Conservation (phyloP, 2,797 vertebrate genomes). For the Trematomus bernacchii region DNA sequence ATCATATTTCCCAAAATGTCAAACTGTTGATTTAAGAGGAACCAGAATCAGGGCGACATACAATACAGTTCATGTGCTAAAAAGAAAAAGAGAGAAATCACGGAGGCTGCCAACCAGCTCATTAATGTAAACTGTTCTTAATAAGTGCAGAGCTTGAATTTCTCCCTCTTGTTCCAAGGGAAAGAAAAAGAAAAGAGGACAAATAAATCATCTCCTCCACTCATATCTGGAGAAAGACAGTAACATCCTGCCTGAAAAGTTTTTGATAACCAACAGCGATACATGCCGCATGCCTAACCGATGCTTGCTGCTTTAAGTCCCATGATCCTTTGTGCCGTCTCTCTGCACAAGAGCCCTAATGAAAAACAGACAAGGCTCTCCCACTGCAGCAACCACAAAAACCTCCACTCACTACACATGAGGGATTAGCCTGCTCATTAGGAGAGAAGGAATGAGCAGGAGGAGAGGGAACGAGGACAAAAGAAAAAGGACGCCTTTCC, state of each 20-base stretch:
- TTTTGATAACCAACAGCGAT: constrained; percentile 52
- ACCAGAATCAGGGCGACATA: not conserved
- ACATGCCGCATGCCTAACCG: constrained; percentile 40
- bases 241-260: constrained; percentile 39
- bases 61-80: not conserved
- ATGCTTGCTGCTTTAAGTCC: constrained; percentile 56
- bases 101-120: constrained; percentile 11
- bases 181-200: constrained; percentile 14
- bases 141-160: constrained; percentile 17
- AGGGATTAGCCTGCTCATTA: constrained; percentile 82
- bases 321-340: constrained; percentile 72
- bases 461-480: constrained; percentile 44
- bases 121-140: constrained; percentile 22
- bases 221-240: constrained; percentile 31
- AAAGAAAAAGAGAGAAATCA: not conserved
- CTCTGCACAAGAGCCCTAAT: constrained; percentile 72
- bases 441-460: constrained; percentile 64
- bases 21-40: not conserved
- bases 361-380: constrained; percentile 78
- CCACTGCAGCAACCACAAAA: constrained; percentile 74
- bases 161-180: constrained; percentile 16
- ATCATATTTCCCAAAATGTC: not conserved
- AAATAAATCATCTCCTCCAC: constrained; percentile 22
- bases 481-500: constrained; percentile 55
- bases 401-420: constrained; percentile 72